Base-by-base conservation (phyloP, 2,797 vertebrate genomes). In the Syngnathus acus region DNA sequence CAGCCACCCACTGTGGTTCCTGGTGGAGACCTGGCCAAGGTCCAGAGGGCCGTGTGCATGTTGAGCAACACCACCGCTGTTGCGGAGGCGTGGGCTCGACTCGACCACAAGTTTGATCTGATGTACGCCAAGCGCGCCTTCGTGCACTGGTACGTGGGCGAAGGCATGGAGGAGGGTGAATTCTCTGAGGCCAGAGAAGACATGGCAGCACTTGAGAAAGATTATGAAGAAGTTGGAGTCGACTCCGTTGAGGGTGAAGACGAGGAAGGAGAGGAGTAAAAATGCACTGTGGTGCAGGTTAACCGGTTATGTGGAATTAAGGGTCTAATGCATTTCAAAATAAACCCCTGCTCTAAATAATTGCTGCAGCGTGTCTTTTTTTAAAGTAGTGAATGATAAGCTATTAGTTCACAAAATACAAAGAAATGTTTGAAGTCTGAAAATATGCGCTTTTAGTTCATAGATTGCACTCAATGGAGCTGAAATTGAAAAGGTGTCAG, bases 151-250 rank as follows among this genome's bases (percentile, higher is more conserved):
- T 95, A 95, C 32, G 94, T 95, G 66, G 93, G 94, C 60, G 94
- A 94, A 85, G 94, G 94, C n/a, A 95, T 94, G 94, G 94, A 95
- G 90, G 94, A 94, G 75, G 93, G 93, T 0, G 93, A 95, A 83
- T 95, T 95, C 86, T 94, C 94, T 0, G 94, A 95, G 83, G 94
- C 94, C 21, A 90, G 93, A 63, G 93, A 95, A 72, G 94, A 95
- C 75, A 95, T 94, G 94, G 94, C 94, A 16, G 94, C 94, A 74
- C 89, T 95, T 64, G 94, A 57, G 32, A 57, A 57, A 32, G 55
- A 95, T 93, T 95, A 95, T 6, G 84, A 84, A 26, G 84, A 85
- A 65, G 84, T 86, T 1, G 84, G 84, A 59, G 80, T 82, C 8
- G 82, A 86, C 50, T 79, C 79, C 2, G 72, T 86, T n/a, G 84